Conservation (phyloP, 2,888 invertebrate genomes). For the Microctonus hyperodae region DNA sequence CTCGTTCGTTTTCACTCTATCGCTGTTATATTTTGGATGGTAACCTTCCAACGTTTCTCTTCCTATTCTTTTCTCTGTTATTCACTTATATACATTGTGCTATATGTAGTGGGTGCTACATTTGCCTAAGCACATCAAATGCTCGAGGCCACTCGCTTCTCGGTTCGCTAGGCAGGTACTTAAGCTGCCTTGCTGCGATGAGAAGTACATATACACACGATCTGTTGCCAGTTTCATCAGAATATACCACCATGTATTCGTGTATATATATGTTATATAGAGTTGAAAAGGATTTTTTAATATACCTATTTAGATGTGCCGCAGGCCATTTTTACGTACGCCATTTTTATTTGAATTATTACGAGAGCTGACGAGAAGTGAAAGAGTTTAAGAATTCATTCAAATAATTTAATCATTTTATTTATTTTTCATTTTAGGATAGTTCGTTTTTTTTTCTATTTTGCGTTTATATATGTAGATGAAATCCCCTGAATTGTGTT, state of each 20-base stretch:
- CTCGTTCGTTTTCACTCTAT: slow-evolving; percentile 1
- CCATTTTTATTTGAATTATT: not conserved
- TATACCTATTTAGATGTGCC: not conserved
- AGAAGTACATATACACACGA: slow-evolving; percentile 22
- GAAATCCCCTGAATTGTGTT: not conserved
- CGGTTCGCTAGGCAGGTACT: slow-evolving; percentile 50
- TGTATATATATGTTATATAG: not conserved
- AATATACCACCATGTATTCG: not conserved
- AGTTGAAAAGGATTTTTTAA: not conserved
- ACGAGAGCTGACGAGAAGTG: not conserved
- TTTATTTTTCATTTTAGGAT: not conserved
- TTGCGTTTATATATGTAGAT: not conserved
- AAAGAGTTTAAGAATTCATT: not conserved
- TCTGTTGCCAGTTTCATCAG: not conserved
- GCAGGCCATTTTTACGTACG: slow-evolving; percentile 17
- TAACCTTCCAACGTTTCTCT: slow-evolving; percentile 29
- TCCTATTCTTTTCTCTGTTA: slow-evolving; percentile 25
- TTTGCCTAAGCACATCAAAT: slow-evolving; percentile 60
- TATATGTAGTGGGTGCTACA: slow-evolving; percentile 54
- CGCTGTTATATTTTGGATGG: not conserved
- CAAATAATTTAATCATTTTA: not conserved
- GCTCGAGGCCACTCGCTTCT: slow-evolving; percentile 51
- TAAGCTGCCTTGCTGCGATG: slow-evolving; percentile 31
- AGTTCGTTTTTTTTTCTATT: not conserved
- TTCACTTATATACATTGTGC: slow-evolving; percentile 35